Conservation (phyloP, 2,797 vertebrate genomes). For the Acanthornis magna region DNA sequence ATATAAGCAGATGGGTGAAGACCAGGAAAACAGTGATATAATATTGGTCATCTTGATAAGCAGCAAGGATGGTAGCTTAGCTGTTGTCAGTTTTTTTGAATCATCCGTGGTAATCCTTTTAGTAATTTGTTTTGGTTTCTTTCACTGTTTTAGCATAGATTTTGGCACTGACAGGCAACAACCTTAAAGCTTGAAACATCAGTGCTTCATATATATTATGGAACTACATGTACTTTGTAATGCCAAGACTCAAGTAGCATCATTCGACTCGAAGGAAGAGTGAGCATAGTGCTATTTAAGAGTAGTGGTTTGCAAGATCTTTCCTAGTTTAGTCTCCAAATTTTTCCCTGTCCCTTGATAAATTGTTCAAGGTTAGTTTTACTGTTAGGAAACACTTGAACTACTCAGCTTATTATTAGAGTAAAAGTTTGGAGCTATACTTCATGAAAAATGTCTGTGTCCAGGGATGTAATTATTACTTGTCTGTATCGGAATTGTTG, state of each 20-base stretch:
- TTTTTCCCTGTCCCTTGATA: background rate
- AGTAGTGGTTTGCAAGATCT: background rate
- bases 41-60: background rate
- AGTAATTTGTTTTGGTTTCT: background rate
- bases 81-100: background rate
- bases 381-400: background rate
- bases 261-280: background rate
- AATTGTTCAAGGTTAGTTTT: constrained; percentile 20
- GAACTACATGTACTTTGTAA: background rate
- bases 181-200: background rate
- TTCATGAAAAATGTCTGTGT: background rate
- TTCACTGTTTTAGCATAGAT: background rate
- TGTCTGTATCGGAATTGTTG: background rate
- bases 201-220: background rate
- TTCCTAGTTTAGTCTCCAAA: background rate
- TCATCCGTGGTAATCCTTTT: background rate
- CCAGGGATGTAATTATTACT: background rate
- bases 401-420: background rate
- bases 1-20: background rate
- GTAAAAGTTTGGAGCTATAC: background rate
- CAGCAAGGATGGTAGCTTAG: background rate
- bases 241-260: constrained; percentile 1
- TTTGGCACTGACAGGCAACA: background rate
- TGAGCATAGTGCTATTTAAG: background rate
- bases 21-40: background rate